Evolutionary conservation across 2,113 vertebrate species (phyloP).

Genomic region (Gymnobelideus leadbeateri): DNA sequence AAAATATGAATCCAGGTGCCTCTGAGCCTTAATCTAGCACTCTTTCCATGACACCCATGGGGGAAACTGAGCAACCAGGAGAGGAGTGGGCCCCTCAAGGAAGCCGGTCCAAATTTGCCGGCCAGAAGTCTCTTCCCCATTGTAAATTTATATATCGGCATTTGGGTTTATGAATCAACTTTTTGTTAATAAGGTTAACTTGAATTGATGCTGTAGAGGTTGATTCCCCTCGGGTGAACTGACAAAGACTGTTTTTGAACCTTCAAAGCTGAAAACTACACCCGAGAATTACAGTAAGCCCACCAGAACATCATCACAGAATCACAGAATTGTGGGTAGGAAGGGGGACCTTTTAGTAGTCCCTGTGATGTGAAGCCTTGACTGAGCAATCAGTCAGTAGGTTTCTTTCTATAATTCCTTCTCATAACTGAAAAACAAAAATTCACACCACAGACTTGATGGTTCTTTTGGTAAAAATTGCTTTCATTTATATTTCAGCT

Average conservation of each 20-base stretch:
- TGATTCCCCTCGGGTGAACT: conserved; percentile 3
- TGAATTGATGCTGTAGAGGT: conserved; percentile 39
- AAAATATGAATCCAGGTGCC: background rate
- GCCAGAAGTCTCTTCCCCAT: background rate
- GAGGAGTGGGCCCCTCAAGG: background rate
- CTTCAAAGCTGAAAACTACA: background rate
- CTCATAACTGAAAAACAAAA: background rate
- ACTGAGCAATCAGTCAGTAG: background rate
- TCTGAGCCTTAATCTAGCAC: background rate
- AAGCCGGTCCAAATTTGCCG: background rate
- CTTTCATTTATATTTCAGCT: conserved; percentile 42
- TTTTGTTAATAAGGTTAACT: conserved; percentile 23
- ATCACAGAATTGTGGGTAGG: background rate
- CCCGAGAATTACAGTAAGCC: background rate
- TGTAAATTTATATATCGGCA: background rate
- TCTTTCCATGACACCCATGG: background rate
- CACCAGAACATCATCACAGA: background rate
- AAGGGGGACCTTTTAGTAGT: background rate
- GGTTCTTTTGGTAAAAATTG: conserved; percentile 48
- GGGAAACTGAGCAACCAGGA: background rate
- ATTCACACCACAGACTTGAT: background rate
- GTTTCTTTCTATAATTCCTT: background rate
- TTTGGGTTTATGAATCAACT: conserved; percentile 7
- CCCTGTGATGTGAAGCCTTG: background rate
- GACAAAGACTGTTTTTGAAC: conserved; percentile 32